Percentiles rank a stretch among this genome's conserved stretches.
phyloP scores from a whole-genome alignment of 2,113 vertebrate species.

The Channa argus region DNA sequence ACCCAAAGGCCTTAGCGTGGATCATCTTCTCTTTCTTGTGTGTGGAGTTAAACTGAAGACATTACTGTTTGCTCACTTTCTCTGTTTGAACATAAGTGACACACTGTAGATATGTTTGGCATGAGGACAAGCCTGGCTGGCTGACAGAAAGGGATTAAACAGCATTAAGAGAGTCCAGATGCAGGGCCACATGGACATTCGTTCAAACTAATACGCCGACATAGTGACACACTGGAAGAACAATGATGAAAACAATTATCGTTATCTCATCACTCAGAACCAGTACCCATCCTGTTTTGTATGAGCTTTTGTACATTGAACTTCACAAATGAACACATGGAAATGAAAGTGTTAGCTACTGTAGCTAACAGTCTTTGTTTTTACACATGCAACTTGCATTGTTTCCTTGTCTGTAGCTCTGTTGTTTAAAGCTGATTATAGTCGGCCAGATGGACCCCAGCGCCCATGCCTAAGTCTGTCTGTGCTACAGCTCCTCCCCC shows the following conservation, averaged over 20 bases:
- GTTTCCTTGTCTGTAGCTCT: conserved; percentile 45
- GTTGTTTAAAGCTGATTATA: conserved; percentile 80
- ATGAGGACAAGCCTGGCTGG: conserved; percentile 47
- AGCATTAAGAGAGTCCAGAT: conserved; percentile 81
- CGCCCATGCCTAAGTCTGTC: conserved; percentile 44
- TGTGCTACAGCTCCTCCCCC: conserved; percentile 39
- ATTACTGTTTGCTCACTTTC: conserved; percentile 41
- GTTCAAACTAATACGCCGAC: conserved; percentile 52
- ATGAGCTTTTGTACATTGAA: conserved; percentile 9
- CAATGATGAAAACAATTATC: conserved; percentile 22
- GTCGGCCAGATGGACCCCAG: conserved; percentile 69
- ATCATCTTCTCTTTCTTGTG: conserved; percentile 30
- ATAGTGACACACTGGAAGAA: conserved; percentile 62
- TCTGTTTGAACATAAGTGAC: conserved; percentile 53
- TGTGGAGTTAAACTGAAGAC: conserved; percentile 20
- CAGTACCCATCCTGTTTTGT: not conserved
- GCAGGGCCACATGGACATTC: conserved; percentile 64
- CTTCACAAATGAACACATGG: not conserved
- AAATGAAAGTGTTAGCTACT: conserved; percentile 1
- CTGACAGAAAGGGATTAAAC: conserved; percentile 77
- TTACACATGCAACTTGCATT: conserved; percentile 40
- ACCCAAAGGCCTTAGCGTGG: not conserved
- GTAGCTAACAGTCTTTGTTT: conserved; percentile 34
- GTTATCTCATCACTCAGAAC: conserved; percentile 19
- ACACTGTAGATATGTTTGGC: conserved; percentile 46